Base-by-base conservation (phyloP, 2,888 invertebrate species). In the Drosophila affinis region DNA sequence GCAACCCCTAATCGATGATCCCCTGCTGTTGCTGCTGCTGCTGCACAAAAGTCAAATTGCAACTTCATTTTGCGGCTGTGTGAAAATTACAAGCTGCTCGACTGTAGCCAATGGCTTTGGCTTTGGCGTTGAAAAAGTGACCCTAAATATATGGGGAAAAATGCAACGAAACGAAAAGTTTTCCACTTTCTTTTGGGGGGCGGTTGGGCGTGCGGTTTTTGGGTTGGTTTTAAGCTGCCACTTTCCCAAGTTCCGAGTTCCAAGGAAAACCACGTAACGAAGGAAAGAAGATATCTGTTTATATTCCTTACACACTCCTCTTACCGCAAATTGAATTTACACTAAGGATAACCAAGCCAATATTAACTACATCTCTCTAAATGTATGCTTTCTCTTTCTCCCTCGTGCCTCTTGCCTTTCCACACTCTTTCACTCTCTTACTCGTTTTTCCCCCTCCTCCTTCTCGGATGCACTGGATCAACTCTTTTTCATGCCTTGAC, bases 261-360 rank as follows among this genome's bases (percentile, higher is more conserved):
- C 39, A 39, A 7, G 39, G 39, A n/a, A 39, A 39, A 7, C 39
- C 14, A 39, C 2, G 14, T 5, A 1, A 39, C 14, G 14, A 72
- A 72, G 9, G 21, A 9, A 45, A 54, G 55, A 59, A 72, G 67
- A 59, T 72, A 58, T 77, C 65, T 65, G 62, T 62, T 71, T 70
- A 57, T 65, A 62, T 61, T 61, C 61, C 65, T 27, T 64, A 55
- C 54, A 56, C 56, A 39, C 55, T 64, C 53, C 62, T 24, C 48
- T 65, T 44, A 32, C 81, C 76, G 56, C 82, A 83, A 86, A 86
- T 86, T 83, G 77, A 81, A 86, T 81, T 86, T 86, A 55, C 73
- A 67, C 58, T 64, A 58, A 68, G 61, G 72, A 62, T 45, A 79
- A 72, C 60, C 65, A 44, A 67, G 39, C 78, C 67, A 62, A 84